phyloP scores from a whole-genome alignment of 2,888 invertebrate species.

The Adineta ricciae region DNA sequence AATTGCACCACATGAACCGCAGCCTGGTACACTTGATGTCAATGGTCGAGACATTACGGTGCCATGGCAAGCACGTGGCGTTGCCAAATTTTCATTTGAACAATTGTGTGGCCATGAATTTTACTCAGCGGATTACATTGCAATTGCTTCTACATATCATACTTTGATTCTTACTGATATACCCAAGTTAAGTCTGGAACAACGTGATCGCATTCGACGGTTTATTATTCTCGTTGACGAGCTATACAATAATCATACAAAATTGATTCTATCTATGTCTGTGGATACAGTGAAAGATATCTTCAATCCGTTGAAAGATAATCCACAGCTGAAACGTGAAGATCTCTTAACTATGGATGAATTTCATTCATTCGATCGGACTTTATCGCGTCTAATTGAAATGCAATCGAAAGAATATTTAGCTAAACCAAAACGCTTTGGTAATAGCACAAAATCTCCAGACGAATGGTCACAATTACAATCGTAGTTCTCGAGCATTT shows the following conservation, averaged over 20 bases:
- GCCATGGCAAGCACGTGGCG: conserved; percentile 76
- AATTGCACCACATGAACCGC: conserved; percentile 53
- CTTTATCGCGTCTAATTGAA: conserved; percentile 79
- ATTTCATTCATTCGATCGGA: conserved; percentile 86
- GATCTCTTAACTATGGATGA: conserved; percentile 60
- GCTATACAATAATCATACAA: background rate
- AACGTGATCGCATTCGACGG: conserved; percentile 76
- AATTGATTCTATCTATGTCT: background rate
- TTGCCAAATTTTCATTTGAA: conserved; percentile 4
- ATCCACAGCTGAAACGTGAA: conserved; percentile 6
- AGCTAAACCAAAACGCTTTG: conserved; percentile 45
- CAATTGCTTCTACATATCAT: conserved; percentile 82
- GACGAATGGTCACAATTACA: background rate
- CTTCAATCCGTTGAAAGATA: conserved; percentile 10
- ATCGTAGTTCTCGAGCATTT: background rate
- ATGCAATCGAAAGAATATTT: conserved; percentile 93
- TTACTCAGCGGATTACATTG: conserved; percentile 86
- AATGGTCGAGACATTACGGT: conserved; percentile 78
- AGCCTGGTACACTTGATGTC: conserved; percentile 73
- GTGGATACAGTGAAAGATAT: conserved; percentile 2
- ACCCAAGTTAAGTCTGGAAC: conserved; percentile 67
- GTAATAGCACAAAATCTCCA: background rate
- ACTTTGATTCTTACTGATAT: conserved; percentile 81
- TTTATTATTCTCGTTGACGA: conserved; percentile 86
- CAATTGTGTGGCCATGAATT: conserved; percentile 59